A percentile compares a stretch with the other conserved stretches of the same genome.
phyloP scores from a whole-genome alignment of 2,797 vertebrate genomes.

The Parauchenoglanis punctatus region DNA sequence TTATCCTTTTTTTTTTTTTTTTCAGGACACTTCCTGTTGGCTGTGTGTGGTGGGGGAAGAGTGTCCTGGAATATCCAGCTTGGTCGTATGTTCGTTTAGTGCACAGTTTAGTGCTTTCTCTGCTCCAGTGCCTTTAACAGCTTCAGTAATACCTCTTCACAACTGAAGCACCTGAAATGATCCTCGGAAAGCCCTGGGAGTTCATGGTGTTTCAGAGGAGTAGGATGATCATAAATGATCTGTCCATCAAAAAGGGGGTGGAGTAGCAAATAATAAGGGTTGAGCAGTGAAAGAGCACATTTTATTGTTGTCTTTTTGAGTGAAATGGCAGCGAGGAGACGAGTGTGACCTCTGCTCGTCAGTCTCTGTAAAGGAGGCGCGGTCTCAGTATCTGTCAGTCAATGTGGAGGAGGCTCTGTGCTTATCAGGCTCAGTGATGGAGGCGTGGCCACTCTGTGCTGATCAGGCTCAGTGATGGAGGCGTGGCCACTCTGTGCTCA shows the following conservation, averaged over 20 bases:
- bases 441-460: too few relatives aligned
- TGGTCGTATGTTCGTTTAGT: neutral
- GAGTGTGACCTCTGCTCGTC: neutral
- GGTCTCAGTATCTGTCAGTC: neutral
- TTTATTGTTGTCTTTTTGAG: neutral
- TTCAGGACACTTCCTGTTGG: conserved; percentile 24
- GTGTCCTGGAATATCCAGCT: conserved; percentile 3
- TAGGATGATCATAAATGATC: neutral
- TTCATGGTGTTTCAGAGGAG: neutral
- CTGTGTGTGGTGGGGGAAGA: neutral
- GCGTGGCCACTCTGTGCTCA: too few relatives aligned
- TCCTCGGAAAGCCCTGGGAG: neutral
- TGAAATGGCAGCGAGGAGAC: neutral
- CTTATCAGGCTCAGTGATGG: too few relatives aligned
- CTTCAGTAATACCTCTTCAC: neutral
- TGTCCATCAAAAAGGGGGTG: neutral
- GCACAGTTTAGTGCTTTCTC: neutral
- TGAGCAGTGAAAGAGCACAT: neutral
- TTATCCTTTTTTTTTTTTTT: neutral
- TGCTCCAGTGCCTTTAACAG: neutral
- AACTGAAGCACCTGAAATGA: neutral
- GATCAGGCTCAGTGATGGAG: too few relatives aligned
- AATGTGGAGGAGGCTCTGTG: too few relatives aligned
- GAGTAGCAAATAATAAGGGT: neutral
- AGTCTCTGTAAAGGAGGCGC: neutral